phyloP scores from a whole-genome alignment of 1,140 invertebrate genomes.

The Sycophaga agraensis region DNA sequence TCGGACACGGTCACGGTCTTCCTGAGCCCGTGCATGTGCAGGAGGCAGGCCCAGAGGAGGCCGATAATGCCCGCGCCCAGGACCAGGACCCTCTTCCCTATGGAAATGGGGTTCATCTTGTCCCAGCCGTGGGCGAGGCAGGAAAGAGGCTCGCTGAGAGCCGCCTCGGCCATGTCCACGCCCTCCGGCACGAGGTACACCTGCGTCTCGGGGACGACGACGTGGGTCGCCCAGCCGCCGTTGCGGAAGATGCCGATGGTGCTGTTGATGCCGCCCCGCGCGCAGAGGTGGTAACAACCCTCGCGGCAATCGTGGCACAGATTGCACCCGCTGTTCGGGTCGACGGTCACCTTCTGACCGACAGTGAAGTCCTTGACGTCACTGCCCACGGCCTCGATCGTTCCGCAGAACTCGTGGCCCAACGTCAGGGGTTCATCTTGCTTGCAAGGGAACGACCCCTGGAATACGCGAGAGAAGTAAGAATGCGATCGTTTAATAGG shows the following conservation, averaged over 20 bases:
- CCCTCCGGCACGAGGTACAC: slow-evolving; percentile 54
- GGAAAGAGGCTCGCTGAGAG: slow-evolving; percentile 67
- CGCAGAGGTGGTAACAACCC: slow-evolving; percentile 66
- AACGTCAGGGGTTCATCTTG: slow-evolving; percentile 59
- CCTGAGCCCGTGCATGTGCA: slow-evolving; percentile 68
- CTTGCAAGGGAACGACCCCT: slow-evolving; percentile 67
- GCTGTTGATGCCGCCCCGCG: slow-evolving; percentile 61
- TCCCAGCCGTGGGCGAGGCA: slow-evolving; percentile 70
- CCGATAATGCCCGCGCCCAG: slow-evolving; percentile 73
- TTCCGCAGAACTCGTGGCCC: slow-evolving; percentile 73
- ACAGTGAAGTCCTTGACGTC: slow-evolving; percentile 62
- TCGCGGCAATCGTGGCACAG: slow-evolving; percentile 63
- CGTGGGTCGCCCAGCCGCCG: slow-evolving; percentile 70
- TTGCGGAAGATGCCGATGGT: slow-evolving; percentile 67
- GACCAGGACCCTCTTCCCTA: slow-evolving; percentile 65
- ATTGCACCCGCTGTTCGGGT: slow-evolving; percentile 68
- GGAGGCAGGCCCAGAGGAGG: slow-evolving; percentile 64
- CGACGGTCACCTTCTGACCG: slow-evolving; percentile 67
- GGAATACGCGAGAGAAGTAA: neutral
- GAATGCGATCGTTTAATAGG: neutral
- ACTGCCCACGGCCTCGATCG: slow-evolving; percentile 61
- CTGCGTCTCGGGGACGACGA: slow-evolving; percentile 61
- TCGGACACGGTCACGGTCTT: slow-evolving; percentile 67
- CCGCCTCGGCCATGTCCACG: slow-evolving; percentile 53
- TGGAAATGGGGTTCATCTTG: slow-evolving; percentile 59